A percentile compares a stretch with the other conserved stretches of the same genome.
Conservation (phyloP, 2,113 vertebrate species). For the Pygoscelis adeliae region DNA sequence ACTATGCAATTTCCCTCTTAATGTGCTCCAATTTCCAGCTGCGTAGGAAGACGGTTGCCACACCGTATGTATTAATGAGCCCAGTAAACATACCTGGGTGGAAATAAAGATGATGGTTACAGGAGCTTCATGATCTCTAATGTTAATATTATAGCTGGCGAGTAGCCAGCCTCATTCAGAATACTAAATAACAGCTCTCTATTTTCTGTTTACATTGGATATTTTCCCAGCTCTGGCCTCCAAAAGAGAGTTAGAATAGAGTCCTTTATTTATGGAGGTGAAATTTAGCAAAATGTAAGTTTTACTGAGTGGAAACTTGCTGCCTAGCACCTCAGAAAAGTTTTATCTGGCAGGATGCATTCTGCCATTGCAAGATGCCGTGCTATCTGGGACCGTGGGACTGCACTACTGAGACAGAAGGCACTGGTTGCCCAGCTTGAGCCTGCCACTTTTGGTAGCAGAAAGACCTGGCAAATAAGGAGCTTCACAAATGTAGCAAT, state of each 20-base stretch:
- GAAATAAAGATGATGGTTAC: neutral
- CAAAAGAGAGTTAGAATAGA: neutral
- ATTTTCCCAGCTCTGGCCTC: neutral
- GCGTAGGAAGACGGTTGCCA: neutral
- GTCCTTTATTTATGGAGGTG: neutral
- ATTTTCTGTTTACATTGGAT: neutral
- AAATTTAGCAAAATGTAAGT: neutral
- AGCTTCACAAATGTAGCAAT: neutral
- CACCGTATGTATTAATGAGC: neutral
- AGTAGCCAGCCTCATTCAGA: neutral
- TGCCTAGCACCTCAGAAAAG: neutral
- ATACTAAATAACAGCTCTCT: neutral
- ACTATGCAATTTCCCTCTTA: neutral
- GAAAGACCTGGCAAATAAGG: neutral
- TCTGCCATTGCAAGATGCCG: neutral
- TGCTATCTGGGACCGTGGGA: neutral
- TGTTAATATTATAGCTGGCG: neutral
- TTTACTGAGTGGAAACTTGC: neutral
- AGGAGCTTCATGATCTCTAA: neutral
- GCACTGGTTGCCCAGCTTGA: neutral
- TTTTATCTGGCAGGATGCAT: neutral
- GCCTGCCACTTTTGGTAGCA: neutral
- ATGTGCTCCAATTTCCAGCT: neutral
- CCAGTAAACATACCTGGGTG: neutral
- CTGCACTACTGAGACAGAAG: fast-evolving